Base-by-base conservation (phyloP, 2,797 vertebrate genomes). In the Knipowitschia caucasica region DNA sequence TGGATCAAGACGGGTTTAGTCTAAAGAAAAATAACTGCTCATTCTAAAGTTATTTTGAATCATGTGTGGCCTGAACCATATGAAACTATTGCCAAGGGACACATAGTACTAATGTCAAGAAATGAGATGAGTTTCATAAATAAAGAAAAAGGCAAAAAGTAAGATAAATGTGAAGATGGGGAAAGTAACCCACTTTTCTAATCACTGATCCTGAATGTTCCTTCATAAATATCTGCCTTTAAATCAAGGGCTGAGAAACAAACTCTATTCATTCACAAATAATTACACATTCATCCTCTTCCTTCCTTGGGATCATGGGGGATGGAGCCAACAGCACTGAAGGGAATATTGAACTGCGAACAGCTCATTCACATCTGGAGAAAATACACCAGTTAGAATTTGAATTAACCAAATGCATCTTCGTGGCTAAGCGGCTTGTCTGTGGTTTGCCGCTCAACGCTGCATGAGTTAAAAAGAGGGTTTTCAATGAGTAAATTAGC, bases 101-200 rank as follows among this genome's bases (percentile, higher is more conserved):
- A 17, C 8, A 25, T 8, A 24, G 34, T 2, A 3, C 44, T 36
- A 50, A 30, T 31, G 27, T 17, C 5, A 17, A 12, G 18, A 31
- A 52, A 23, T 52, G 38, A 23, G 11, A 59, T 44, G 24, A 4
- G 23, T 2, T n/a, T n/a, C n/a, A n/a, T n/a, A n/a, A n/a, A n/a
- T n/a, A 34, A 49, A 12, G 18, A 46, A 43, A 43, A 25, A 44
- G 42, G 12, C 24, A n/a, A 26, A 27, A 44, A 44, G 17, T 44
- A 43, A 12, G 12, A 23, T 23, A 7, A 23, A 23, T 12, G 39
- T 43, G 39, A 23, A 7, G 39, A 40, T 11, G 20, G 23, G 40
- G 7, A 25, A 15, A 44, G n/a, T 15, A 44, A 44, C 5, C n/a
- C 14, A 15, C 25, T 44, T 5, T 42, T 44, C 26, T 44, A n/a